Evolutionary conservation across 2,797 vertebrate species (phyloP).

Genomic region (Sebastes kiyomatsui): DNA sequence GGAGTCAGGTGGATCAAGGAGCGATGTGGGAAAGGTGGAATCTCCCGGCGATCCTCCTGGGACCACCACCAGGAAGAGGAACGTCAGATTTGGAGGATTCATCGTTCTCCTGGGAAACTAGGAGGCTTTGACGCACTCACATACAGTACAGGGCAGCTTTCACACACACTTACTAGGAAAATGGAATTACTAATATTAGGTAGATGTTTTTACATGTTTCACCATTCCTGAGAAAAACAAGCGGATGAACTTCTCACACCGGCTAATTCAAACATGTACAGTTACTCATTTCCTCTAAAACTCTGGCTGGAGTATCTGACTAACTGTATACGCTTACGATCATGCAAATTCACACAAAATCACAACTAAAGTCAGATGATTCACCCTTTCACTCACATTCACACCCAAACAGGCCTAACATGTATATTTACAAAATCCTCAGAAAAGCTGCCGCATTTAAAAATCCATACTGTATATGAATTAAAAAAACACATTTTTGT

Average conservation of each 20-base stretch:
- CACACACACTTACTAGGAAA: conserved; percentile 23
- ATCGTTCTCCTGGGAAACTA: conserved; percentile 74
- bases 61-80: conserved; percentile 76
- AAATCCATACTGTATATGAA: background rate
- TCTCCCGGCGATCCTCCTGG: conserved; percentile 71
- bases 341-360: conserved; percentile 4
- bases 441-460: background rate
- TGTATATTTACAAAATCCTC: background rate
- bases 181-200: background rate
- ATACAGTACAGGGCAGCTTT: background rate
- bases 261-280: conserved; percentile 19
- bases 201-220: background rate
- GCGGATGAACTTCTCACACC: conserved; percentile 48
- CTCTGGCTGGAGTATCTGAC: background rate
- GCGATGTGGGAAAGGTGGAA: conserved; percentile 82
- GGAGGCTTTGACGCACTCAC: conserved; percentile 46
- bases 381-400: background rate
- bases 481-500: too few relatives aligned
- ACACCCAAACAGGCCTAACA: background rate
- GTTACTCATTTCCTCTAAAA: background rate
- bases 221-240: conserved; percentile 57
- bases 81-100: conserved; percentile 76
- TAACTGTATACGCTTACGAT: background rate
- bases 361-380: background rate
- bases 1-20: conserved; percentile 75